Conservation (phyloP, 2,888 invertebrate species). For the Cantharis rustica region DNA sequence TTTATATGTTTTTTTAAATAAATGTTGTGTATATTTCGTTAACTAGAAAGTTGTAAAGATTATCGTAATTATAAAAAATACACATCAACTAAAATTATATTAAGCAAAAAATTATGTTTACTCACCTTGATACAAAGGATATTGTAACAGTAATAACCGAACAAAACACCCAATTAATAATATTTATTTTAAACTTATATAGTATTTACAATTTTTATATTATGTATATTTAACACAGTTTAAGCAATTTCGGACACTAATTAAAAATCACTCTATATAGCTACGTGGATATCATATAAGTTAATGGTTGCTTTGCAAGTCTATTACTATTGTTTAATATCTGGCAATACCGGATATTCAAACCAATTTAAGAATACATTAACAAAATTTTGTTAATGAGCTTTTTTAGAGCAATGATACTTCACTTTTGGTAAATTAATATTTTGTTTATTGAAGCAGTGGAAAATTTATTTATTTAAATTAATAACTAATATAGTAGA, state of each 20-base stretch:
- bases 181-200: not conserved
- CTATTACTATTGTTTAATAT: not conserved
- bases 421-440: not conserved
- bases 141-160: not conserved
- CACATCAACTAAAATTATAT: not conserved
- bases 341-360: not conserved
- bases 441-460: not conserved
- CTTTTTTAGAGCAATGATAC: not conserved
- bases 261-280: not conserved
- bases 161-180: not conserved
- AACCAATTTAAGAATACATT: not conserved
- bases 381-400: not conserved
- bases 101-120: not conserved
- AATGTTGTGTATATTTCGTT: not conserved
- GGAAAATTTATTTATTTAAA: not conserved
- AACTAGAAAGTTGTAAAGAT: not conserved
- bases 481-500: not conserved
- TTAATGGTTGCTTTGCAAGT: conserved; percentile 8
- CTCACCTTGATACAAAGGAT: not conserved
- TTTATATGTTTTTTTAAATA: not conserved
- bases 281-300: not conserved
- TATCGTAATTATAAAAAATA: not conserved
- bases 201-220: not conserved
- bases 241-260: not conserved
- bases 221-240: not conserved